phyloP scores from a whole-genome alignment of 1,140 invertebrate species.

The Bombus soroeensis region DNA sequence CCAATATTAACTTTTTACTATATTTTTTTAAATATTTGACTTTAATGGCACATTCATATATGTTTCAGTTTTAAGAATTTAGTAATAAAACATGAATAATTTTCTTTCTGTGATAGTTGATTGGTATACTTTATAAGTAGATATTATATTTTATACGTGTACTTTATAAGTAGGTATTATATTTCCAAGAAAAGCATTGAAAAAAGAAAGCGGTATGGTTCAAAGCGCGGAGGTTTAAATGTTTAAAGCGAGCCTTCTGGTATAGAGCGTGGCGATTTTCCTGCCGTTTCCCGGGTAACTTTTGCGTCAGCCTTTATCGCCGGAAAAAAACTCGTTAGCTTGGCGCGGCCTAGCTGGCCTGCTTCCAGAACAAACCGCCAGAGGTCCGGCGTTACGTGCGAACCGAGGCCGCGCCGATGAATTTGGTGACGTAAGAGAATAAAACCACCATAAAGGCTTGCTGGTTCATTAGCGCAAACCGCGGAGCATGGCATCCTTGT shows the following conservation, averaged over 20 bases:
- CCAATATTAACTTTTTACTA: not conserved
- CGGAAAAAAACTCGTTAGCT: constrained; percentile 59
- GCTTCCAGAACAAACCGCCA: constrained; percentile 57
- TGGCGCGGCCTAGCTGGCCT: constrained; percentile 46
- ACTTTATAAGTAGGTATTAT: not conserved
- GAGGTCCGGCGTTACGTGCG: constrained; percentile 63
- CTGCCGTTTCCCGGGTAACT: constrained; percentile 40
- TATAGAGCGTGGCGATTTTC: constrained; percentile 18
- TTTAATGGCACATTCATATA: not conserved
- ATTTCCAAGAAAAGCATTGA: too few species aligned
- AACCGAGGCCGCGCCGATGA: constrained; percentile 56
- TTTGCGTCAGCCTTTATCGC: constrained; percentile 57
- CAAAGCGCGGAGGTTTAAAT: not conserved
- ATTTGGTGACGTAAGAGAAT: constrained; percentile 76
- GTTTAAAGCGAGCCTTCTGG: not conserved
- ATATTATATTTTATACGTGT: not conserved
- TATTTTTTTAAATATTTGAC: not conserved
- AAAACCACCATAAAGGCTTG: constrained; percentile 75
- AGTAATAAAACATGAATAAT: not conserved
- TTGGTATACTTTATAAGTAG: not conserved
- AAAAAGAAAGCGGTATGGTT: not conserved
- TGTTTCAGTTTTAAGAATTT: not conserved
- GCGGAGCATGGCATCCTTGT: constrained; percentile 52
- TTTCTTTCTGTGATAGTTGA: not conserved
- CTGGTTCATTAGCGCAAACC: constrained; percentile 75